Evolutionary conservation across 2,888 invertebrate genomes (phyloP).

Genomic region (Sinohyriopsis cumingii): DNA sequence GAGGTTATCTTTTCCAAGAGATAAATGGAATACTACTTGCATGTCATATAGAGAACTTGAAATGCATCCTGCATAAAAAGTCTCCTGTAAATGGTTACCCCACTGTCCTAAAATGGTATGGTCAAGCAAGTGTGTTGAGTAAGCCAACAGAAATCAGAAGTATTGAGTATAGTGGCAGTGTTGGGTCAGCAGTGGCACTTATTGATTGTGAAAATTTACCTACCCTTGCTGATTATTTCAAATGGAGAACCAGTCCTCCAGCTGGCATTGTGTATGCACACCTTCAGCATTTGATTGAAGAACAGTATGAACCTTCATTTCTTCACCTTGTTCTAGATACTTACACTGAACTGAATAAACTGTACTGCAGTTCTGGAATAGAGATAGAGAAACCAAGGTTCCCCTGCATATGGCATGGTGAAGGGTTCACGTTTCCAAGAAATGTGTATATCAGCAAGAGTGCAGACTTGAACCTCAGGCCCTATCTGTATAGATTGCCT

Average conservation of each 20-base stretch:
- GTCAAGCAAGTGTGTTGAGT: constrained; percentile 1
- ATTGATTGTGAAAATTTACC: constrained; percentile 4
- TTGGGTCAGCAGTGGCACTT: constrained; percentile 21
- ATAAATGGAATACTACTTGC: background rate
- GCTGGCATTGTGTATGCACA: constrained; percentile 11
- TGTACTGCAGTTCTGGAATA: no score
- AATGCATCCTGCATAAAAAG: constrained; percentile 6
- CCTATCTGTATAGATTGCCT: constrained; percentile 26
- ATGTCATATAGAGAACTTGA: constrained; percentile 4
- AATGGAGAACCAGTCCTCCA: constrained; percentile 4
- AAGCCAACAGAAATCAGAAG: constrained; percentile 14
- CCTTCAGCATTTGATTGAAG: background rate
- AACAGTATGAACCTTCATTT: constrained; percentile 4
- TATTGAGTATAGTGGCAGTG: constrained; percentile 7
- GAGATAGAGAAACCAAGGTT: no score
- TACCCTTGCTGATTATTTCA: constrained; percentile 3
- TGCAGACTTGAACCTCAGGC: constrained; percentile 18
- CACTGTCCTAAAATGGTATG: constrained; percentile 11
- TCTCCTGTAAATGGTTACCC: background rate
- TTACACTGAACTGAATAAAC: no score
- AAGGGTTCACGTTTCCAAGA: constrained; percentile 15
- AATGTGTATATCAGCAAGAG: constrained; percentile 4
- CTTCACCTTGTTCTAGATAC: constrained; percentile 7
- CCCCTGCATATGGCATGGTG: constrained; percentile 6
- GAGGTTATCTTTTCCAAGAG: background rate